Evolutionary conservation across 2,888 invertebrate species (phyloP).

Genomic region (Meliscaeva auricollis): DNA sequence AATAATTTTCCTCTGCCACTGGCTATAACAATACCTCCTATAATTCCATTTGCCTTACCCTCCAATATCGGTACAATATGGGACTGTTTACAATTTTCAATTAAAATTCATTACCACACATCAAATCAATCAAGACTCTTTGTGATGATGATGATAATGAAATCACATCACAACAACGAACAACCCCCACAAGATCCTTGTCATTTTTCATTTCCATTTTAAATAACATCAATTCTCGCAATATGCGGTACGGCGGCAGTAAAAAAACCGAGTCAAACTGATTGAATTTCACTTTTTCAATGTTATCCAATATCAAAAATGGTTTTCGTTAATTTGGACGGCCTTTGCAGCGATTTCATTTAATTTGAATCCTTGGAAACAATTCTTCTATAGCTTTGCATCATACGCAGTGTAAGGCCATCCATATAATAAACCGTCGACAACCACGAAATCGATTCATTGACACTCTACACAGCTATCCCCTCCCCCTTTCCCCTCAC

Average conservation of each 20-base stretch:
- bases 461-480: slow-evolving; percentile 39
- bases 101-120: slow-evolving; percentile 6
- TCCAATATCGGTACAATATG: too few relatives aligned
- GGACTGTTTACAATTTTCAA: neutral
- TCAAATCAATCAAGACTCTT: neutral
- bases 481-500: too few relatives aligned
- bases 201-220: neutral
- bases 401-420: neutral
- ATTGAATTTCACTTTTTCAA: slow-evolving; percentile 39
- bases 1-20: too few relatives aligned
- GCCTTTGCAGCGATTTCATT: slow-evolving; percentile 5
- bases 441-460: slow-evolving; percentile 45
- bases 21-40: too few relatives aligned
- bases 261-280: slow-evolving; percentile 22
- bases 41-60: too few relatives aligned
- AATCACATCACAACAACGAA: neutral
- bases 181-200: neutral
- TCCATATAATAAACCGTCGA: neutral
- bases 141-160: neutral
- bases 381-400: slow-evolving; percentile 25
- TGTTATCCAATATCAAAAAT: slow-evolving; percentile 28
- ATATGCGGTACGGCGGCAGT: neutral
- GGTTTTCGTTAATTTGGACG: slow-evolving; percentile 2
- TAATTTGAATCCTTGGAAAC: slow-evolving; percentile 21
- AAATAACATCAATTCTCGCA: slow-evolving; percentile 11